These are phyloP conservation scores for Ellobius talpinus DNA, from an alignment of 2,113 vertebrate species.

Conservation along the genomic window DNA sequence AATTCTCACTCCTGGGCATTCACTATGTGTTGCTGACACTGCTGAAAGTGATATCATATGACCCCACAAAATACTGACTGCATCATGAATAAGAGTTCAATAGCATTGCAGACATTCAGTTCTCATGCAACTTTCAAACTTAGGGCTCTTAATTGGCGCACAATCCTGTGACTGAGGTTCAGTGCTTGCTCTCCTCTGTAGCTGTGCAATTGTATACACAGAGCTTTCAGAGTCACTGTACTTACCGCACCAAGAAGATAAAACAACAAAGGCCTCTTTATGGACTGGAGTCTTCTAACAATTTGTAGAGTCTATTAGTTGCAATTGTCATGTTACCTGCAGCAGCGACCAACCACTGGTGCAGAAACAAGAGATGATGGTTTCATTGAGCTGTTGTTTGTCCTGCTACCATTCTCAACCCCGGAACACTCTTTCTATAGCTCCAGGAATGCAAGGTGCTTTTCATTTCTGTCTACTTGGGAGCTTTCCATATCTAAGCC, in stretches of 20 bases:
- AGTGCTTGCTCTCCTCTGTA: background rate
- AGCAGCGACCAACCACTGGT: background rate
- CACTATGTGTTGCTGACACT: background rate
- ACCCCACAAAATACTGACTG: background rate
- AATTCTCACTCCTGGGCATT: background rate
- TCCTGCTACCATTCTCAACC: background rate
- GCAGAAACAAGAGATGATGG: background rate
- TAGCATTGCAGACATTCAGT: background rate
- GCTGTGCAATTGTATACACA: background rate
- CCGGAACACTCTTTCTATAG: background rate
- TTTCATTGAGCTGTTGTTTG: background rate
- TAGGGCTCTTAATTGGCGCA: background rate
- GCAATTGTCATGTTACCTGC: background rate
- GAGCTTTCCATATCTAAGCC: background rate
- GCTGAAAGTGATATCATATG: background rate
- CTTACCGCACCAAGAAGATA: background rate
- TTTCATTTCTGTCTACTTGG: background rate
- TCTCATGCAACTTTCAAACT: background rate
- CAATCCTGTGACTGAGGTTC: background rate
- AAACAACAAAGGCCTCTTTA: background rate
- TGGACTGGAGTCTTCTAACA: background rate
- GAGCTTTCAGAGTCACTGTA: background rate
- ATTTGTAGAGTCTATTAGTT: background rate
- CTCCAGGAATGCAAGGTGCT: background rate
- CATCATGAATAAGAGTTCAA: background rate